A percentile compares a stretch with the other conserved stretches of the same genome.
These are phyloP conservation scores for Rhombomys opimus DNA, from an alignment of 2,113 vertebrate species.

Conservation along the genomic window DNA sequence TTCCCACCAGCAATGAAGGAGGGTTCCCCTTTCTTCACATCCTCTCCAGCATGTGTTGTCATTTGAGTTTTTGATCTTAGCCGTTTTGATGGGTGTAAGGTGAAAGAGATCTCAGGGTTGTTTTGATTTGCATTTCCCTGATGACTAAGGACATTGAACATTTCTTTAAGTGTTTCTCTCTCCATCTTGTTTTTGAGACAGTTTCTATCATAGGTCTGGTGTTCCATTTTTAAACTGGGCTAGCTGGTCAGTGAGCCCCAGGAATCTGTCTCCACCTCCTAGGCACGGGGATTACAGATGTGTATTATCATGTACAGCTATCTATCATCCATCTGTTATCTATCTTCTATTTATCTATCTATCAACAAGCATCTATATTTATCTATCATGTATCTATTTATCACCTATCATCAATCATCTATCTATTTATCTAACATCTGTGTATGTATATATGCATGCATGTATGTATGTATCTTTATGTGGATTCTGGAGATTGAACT, in stretches of 20 bases:
- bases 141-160: too few species aligned
- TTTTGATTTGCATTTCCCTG: too few species aligned
- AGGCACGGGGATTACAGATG: background rate
- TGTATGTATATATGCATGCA: background rate
- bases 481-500: background rate
- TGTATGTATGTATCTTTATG: background rate
- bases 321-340: background rate
- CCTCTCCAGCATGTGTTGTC: too few species aligned
- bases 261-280: background rate
- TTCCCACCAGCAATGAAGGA: too few species aligned
- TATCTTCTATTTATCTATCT: background rate
- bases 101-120: too few species aligned
- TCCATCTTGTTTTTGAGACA: background rate
- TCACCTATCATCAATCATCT: background rate
- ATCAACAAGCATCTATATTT: background rate
- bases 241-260: background rate
- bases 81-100: too few species aligned
- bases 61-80: too few species aligned
- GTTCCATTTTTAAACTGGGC: background rate
- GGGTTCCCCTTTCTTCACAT: too few species aligned
- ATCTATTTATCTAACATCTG: background rate
- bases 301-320: background rate
- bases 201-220: background rate
- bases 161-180: too few species aligned
- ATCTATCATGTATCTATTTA: background rate